A percentile compares a stretch with the other conserved stretches of the same genome.
phyloP scores from a whole-genome alignment of 2,888 invertebrate species.

The Bruchidius siliquastri region DNA sequence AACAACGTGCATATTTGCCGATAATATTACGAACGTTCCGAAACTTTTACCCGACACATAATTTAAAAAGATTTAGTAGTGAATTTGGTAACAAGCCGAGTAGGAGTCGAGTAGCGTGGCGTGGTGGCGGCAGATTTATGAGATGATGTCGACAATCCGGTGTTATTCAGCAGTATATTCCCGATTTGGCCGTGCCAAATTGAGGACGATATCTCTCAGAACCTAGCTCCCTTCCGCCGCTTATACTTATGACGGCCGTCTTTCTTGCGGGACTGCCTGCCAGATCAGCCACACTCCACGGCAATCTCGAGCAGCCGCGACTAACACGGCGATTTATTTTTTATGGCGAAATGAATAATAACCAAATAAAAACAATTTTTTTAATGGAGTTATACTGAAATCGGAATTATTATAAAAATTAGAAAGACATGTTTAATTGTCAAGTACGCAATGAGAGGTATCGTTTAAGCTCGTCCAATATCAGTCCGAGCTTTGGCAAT shows the following conservation, averaged over 20 bases:
- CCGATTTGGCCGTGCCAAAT: slow-evolving; percentile 47
- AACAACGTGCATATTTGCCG: neutral
- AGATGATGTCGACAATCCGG: slow-evolving; percentile 32
- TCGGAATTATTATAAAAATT: no score
- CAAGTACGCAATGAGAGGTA: no score
- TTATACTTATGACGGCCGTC: slow-evolving; percentile 45
- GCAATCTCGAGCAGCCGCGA: slow-evolving; percentile 27
- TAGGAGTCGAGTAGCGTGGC: neutral
- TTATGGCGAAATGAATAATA: neutral
- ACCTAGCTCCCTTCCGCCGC: slow-evolving; percentile 42
- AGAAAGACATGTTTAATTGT: no score
- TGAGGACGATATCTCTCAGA: slow-evolving; percentile 48
- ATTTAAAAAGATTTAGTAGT: neutral
- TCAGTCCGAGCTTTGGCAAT: no score
- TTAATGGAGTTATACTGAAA: no score
- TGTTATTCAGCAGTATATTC: slow-evolving; percentile 39
- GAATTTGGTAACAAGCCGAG: neutral
- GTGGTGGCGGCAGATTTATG: slow-evolving; percentile 30
- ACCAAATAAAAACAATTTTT: no score
- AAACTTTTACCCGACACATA: neutral
- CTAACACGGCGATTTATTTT: neutral
- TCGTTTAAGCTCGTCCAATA: no score
- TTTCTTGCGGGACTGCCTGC: slow-evolving; percentile 34
- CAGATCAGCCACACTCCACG: slow-evolving; percentile 42
- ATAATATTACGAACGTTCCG: neutral